These are phyloP conservation scores for Scophthalmus maximus DNA, from an alignment of 2,113 vertebrate species.

Conservation along the genomic window DNA sequence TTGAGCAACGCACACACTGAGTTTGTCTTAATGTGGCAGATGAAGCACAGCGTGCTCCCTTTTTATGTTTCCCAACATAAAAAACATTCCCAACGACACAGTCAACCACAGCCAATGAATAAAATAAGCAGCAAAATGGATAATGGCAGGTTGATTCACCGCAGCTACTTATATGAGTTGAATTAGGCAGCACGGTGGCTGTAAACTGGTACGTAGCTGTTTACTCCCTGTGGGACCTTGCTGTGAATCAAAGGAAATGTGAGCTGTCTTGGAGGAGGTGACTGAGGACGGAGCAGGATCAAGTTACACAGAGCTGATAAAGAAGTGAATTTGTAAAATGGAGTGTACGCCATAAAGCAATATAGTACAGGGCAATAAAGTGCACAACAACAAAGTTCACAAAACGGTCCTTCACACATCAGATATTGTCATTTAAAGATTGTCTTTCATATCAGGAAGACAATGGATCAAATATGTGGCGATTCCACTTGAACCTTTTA, in stretches of 20 bases:
- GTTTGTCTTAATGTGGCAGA: slow-evolving; percentile 46
- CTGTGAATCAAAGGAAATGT: slow-evolving; percentile 71
- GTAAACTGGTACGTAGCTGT: slow-evolving; percentile 41
- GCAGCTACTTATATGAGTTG: slow-evolving; percentile 41
- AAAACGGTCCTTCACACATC: not conserved
- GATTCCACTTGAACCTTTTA: not conserved
- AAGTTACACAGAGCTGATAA: slow-evolving; percentile 67
- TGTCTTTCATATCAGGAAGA: slow-evolving; percentile 7
- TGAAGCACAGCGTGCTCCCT: slow-evolving; percentile 20
- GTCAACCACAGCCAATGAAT: slow-evolving; percentile 40
- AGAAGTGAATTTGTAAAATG: slow-evolving; percentile 38
- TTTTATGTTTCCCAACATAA: no score
- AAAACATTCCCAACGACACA: slow-evolving; percentile 41
- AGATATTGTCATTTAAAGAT: slow-evolving; percentile 10
- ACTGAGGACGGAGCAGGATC: slow-evolving; percentile 50
- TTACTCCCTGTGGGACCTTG: slow-evolving; percentile 57
- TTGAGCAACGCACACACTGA: slow-evolving; percentile 56
- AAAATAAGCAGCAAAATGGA: slow-evolving; percentile 44
- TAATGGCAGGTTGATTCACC: slow-evolving; percentile 37
- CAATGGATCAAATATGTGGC: not conserved
- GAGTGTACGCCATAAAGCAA: slow-evolving; percentile 11
- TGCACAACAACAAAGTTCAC: slow-evolving; percentile 40
- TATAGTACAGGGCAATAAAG: not conserved
- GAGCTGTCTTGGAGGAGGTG: slow-evolving; percentile 71
- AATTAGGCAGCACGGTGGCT: slow-evolving; percentile 42